Evolutionary conservation across 35 echinoderm and acorn worm genomes (phyloP), one percentile per base, ranked within the genome.

Genomic region (Amphiura filiformis): DNA sequence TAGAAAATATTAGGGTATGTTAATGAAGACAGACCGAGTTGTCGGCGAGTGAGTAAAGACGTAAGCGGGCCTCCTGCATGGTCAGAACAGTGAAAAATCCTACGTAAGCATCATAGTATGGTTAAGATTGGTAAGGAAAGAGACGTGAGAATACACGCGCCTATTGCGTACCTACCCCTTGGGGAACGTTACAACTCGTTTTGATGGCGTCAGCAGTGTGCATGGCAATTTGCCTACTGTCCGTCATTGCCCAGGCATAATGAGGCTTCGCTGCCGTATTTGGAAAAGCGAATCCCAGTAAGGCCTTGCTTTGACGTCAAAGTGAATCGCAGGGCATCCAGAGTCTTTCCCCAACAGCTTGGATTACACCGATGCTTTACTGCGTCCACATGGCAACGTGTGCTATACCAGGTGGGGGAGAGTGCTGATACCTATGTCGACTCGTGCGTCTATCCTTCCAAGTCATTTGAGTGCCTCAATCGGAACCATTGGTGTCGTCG

Each of bases 191-290:
- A 4, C 61, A 70, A 47, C 41, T 47, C 41, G 41, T 47, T 70
- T 23, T 70, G 61, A 70, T 70, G 61, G 61, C 61, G 61, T 70
- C 61, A 70, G 61, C 61, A 70, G 61, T 70, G 28, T 70, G 28
- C 61, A 70, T 70, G 61, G 61, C 61, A 70, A 26, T 70, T 70
- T 70, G 61, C 61, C 61, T 70, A 30, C 61, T 70, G 28, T 18
- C 28, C 61, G 61, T 70, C 61, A 70, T 70, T 70, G 15, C 61
- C 28, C 15, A 2, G 28, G 61, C 61, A 70, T 70, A 70, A 70
- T 70, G 61, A 70, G 61, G 61, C 61, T 70, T 70, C 61, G 61
- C 61, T 30, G 61, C 61, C 61, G 61, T 70, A 70, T 70, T 26
- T 70, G 61, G 61, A 70, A 70, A 70, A 70, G 61, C 61, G 28